A percentile compares a stretch with the other conserved stretches of the same genome.
phyloP scores from a whole-genome alignment of 2,797 vertebrate genomes.

The Crocidura indochinensis region DNA sequence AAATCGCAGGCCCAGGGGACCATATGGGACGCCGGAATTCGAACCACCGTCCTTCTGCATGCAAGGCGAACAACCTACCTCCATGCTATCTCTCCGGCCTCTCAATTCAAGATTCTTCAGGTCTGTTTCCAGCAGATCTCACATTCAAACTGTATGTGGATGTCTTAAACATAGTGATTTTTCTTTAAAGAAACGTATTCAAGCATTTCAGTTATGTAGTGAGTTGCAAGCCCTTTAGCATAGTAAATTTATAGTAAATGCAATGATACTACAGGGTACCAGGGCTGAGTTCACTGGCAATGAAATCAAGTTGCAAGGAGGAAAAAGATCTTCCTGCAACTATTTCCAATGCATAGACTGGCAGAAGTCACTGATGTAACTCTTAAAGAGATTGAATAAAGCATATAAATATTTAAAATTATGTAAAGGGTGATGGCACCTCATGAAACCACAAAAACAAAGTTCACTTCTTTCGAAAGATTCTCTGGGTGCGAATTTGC shows the following conservation, averaged over 20 bases:
- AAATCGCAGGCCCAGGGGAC: too few relatives aligned
- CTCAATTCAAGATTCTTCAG: neutral
- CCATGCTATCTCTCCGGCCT: too few relatives aligned
- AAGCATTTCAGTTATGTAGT: constrained; percentile 41
- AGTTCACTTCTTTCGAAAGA: constrained; percentile 13
- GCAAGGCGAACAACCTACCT: too few relatives aligned
- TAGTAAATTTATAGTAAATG: neutral
- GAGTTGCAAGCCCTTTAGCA: constrained; percentile 22
- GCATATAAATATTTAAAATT: neutral
- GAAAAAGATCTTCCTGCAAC: neutral
- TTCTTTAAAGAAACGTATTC: constrained; percentile 42
- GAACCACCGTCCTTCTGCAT: too few relatives aligned
- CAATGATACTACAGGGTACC: neutral
- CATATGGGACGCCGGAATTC: too few relatives aligned
- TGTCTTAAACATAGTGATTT: constrained; percentile 51
- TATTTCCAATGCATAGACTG: neutral
- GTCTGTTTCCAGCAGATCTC: constrained; percentile 1
- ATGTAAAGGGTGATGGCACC: neutral
- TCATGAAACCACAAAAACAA: constrained; percentile 18
- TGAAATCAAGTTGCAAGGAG: constrained; percentile 13
- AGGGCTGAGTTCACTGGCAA: neutral
- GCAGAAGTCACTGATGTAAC: neutral
- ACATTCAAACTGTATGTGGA: neutral
- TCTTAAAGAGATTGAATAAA: constrained; percentile 5
- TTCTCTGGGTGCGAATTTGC: constrained; percentile 21